Evolutionary conservation across 2,113 vertebrate species (phyloP).

Genomic region (Columba livia): DNA sequence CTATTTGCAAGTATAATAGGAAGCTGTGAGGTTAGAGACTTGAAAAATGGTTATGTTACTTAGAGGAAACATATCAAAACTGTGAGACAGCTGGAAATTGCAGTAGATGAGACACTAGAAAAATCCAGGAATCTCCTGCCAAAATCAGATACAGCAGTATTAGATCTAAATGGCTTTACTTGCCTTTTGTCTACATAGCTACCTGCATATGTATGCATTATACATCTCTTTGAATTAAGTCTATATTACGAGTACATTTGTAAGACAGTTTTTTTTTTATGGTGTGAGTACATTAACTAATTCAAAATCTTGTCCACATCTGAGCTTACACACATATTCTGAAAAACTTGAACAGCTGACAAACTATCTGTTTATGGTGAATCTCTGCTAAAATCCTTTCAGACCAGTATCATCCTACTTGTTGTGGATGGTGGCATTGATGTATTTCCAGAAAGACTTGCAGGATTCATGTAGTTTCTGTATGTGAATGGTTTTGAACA

Average conservation of each 20-base stretch:
- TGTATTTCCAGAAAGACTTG: neutral
- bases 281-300: neutral
- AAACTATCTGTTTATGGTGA: neutral
- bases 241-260: neutral
- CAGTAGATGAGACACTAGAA: neutral
- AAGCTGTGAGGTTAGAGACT: neutral
- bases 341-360: neutral
- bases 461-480: neutral
- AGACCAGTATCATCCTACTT: neutral
- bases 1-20: constrained; percentile 64
- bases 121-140: constrained; percentile 3
- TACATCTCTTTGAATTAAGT: neutral
- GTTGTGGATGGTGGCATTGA: neutral
- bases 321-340: neutral
- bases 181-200: neutral
- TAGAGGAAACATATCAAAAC: constrained; percentile 38
- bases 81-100: constrained; percentile 33
- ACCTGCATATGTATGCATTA: neutral
- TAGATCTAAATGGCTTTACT: constrained; percentile 2
- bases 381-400: neutral
- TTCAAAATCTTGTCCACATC: neutral
- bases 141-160: constrained; percentile 1
- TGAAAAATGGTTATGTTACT: constrained; percentile 44
- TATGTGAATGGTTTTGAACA: neutral
- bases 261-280: neutral